Percentiles rank a stretch among this genome's conserved stretches.
Evolutionary conservation across 2,888 invertebrate species (phyloP).

Genomic region (Cephus pulcher): DNA sequence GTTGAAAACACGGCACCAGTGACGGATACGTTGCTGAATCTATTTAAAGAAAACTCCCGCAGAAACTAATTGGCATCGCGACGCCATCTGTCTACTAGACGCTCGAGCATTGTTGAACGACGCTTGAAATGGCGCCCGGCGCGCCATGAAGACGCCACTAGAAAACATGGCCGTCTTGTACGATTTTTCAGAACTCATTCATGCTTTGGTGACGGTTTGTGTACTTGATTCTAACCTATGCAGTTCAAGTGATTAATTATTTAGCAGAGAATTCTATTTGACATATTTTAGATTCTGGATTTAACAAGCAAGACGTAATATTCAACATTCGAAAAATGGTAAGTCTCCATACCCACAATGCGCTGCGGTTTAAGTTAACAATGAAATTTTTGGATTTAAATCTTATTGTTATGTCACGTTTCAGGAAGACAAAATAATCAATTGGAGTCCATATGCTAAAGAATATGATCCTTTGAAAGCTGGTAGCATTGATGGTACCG

Average conservation of each 20-base stretch:
- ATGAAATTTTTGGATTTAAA: neutral
- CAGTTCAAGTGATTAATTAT: neutral
- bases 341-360: neutral
- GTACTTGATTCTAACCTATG: neutral
- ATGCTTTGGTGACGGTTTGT: neutral
- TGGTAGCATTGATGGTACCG: conserved; percentile 90
- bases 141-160: neutral
- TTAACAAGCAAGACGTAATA: neutral
- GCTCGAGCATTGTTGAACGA: neutral
- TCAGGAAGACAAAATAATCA: conserved; percentile 38
- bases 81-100: neutral
- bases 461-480: conserved; percentile 83
- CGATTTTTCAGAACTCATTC: neutral
- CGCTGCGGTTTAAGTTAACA: neutral
- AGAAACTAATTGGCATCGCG: neutral
- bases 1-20: neutral
- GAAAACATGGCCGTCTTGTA: neutral
- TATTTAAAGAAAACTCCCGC: neutral
- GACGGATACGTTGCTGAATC: neutral
- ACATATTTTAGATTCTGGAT: neutral
- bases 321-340: neutral
- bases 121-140: neutral
- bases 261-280: neutral
- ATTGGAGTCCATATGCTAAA: conserved; percentile 71
- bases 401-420: neutral